Percentiles rank a stretch among this genome's conserved stretches.
These are phyloP conservation scores for Festucalex cinctus DNA, from an alignment of 2,113 vertebrate genomes.

Conservation along the genomic window DNA sequence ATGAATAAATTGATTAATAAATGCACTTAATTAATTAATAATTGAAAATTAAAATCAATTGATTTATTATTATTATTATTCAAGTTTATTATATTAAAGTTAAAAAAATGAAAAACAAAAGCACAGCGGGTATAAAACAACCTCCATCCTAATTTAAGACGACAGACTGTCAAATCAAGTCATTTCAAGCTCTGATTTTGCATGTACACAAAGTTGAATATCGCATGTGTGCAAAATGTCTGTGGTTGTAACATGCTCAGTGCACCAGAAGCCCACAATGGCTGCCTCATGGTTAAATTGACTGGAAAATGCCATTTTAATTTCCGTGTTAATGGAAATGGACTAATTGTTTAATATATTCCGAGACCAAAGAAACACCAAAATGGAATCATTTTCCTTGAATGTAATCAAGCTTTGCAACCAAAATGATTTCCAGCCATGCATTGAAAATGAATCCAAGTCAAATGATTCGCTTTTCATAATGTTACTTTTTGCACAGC, in stretches of 20 bases:
- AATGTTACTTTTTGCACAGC: conserved; percentile 34
- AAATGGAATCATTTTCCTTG: conserved; percentile 66
- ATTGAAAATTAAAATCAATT: no score
- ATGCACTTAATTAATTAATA: no score
- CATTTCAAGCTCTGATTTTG: neutral
- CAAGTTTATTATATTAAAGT: no score
- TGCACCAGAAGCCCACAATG: conserved; percentile 86
- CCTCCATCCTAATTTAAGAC: neutral
- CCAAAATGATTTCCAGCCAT: conserved; percentile 23
- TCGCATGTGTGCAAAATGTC: neutral
- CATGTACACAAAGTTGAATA: neutral
- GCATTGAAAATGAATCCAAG: conserved; percentile 35
- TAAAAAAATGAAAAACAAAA: no score
- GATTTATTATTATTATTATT: no score
- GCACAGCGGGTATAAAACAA: neutral
- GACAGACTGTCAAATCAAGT: neutral
- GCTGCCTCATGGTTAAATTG: conserved; percentile 94
- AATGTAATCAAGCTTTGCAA: conserved; percentile 64
- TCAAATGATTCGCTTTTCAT: conserved; percentile 39
- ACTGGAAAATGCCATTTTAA: conserved; percentile 97
- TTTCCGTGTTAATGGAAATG: conserved; percentile 96
- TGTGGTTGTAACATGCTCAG: conserved; percentile 73
- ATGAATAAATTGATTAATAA: no score
- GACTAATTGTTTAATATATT: conserved; percentile 92
- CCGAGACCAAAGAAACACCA: conserved; percentile 60